Base-by-base conservation (phyloP, 1,140 invertebrate species). In the Sitophilus oryzae region DNA sequence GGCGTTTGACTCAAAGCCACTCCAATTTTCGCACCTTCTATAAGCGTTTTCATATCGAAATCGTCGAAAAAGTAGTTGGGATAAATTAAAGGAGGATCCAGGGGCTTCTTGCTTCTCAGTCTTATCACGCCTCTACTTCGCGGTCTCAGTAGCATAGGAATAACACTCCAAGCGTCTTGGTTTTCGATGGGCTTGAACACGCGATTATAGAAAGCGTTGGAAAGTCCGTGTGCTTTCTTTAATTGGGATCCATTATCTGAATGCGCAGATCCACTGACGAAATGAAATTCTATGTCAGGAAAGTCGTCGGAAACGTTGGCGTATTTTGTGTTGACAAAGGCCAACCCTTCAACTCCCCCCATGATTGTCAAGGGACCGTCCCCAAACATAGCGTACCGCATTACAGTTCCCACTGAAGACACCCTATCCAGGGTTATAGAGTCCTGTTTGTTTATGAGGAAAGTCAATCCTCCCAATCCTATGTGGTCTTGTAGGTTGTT, bases 261-360 rank as follows among this genome's bases (percentile, higher is more conserved):
- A 64, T 89, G 91, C 0, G 88, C 90, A 1, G 88, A 89, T 0
- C 90, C 91, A 0, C 90, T 91, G n/a, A 93, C 80, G 60, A 94
- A 94, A 68, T 94, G 92, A 56, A 95, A 85, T 61, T 96, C 91
- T 15, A 94, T 91, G 64, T 96, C 92, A 0, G 92, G 92, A 66
- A 83, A 93, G 66, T 95, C 91, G 3, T 91, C 78, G 0, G 84
- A 79, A 0, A 79, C 80, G 61, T 96, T 95, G 0, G 80, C 85
- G 56, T 87, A 91, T 69, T 92, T 93, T 0, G 91, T 95, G 43
- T 92, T 92, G 11, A 94, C 84, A 70, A 92, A 96, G 1, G 83
- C 91, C 2, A 95, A 66, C 1, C 91, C 91, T 73, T 96, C 92
- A 0, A 94, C 91, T 0, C 91, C 92, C 0, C 92, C 92, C 62